Evolutionary conservation across 2,113 vertebrate genomes (phyloP), one percentile per base, ranked within the genome.

Genomic region (Gavia stellata): DNA sequence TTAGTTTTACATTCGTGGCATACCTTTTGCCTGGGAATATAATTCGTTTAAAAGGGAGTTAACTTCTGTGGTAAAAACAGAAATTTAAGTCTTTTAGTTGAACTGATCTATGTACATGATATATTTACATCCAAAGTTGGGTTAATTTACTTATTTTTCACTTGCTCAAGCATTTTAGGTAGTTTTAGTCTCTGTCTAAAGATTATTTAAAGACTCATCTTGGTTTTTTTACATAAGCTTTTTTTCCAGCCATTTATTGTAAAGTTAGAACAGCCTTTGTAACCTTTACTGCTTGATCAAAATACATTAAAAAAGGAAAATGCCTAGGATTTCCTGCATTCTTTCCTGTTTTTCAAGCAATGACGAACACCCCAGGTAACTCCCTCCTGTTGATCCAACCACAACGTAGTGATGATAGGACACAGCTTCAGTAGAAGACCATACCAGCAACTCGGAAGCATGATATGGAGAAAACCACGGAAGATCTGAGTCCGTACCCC

Each of bases 331-430:
- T 87, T 84, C 13, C 28, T 25, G 10, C 33, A 50, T 53, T 85
- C 8, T 84, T 8, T 83, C 29, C 58, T 45, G 13, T 8, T 93
- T 78, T 85, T 62, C 23, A 55, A 88, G 19, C 42, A 80, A 65
- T 0, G 3, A 33, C 0, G 2, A 92, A 38, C 29, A 4, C 8
- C 9, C 18, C 33, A 34, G 9, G 24, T 82, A 49, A 63, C 10
- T 59, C 29, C 3, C 34, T 83, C 33, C 47, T 63, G 47, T 63
- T 86, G n/a, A 80, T 17, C 29, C 49, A 86, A 4, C 33, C 47
- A 25, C 44, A 77, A 36, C 0, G 0, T 11, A 47, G 26, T 17
- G 44, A 40, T 42, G n/a, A 63, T 8, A 62, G 33, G 28, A 17
- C 45, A 83, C 23, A 66, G 14, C 49, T 40, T 65, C 65, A 77